phyloP scores from a whole-genome alignment of 2,888 invertebrate species.

The Mesochorus sp. region DNA sequence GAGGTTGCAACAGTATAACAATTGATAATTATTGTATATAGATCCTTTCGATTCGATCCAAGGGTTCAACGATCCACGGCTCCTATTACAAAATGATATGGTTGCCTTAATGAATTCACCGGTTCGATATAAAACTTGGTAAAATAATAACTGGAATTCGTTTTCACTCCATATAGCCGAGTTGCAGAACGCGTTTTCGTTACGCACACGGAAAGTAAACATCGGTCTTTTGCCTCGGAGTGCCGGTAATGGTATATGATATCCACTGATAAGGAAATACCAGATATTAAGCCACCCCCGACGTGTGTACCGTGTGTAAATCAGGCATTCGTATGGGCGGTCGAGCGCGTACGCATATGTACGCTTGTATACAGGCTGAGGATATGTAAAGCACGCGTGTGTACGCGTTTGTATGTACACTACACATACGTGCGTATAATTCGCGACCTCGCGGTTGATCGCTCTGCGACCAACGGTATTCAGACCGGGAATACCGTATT shows the following conservation, averaged over 20 bases:
- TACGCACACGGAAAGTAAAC: slow-evolving; percentile 52
- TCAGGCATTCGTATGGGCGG: slow-evolving; percentile 23
- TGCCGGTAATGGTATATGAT: neutral
- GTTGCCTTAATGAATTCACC: slow-evolving; percentile 10
- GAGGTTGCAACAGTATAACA: too few species aligned
- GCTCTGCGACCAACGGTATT: slow-evolving; percentile 56
- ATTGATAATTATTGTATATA: too few species aligned
- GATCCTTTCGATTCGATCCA: too few species aligned
- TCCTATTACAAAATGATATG: neutral
- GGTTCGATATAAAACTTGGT: slow-evolving; percentile 15
- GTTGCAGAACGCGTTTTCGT: slow-evolving; percentile 25
- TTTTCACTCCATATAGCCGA: slow-evolving; percentile 25
- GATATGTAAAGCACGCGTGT: slow-evolving; percentile 43
- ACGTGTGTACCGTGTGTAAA: slow-evolving; percentile 17
- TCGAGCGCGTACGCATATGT: neutral
- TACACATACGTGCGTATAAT: neutral
- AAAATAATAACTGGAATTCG: slow-evolving; percentile 36
- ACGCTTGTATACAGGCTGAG: slow-evolving; percentile 8
- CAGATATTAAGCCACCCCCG: slow-evolving; percentile 58
- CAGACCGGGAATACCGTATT: slow-evolving; percentile 59
- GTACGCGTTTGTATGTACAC: slow-evolving; percentile 11
- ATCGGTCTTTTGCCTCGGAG: slow-evolving; percentile 2
- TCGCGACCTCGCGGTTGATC: slow-evolving; percentile 42
- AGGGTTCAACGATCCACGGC: neutral
- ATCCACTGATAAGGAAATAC: slow-evolving; percentile 48